Percentiles rank a stretch among this genome's conserved stretches.
Conservation (phyloP, 1,140 invertebrate genomes). For the Drosophila albomicans region DNA sequence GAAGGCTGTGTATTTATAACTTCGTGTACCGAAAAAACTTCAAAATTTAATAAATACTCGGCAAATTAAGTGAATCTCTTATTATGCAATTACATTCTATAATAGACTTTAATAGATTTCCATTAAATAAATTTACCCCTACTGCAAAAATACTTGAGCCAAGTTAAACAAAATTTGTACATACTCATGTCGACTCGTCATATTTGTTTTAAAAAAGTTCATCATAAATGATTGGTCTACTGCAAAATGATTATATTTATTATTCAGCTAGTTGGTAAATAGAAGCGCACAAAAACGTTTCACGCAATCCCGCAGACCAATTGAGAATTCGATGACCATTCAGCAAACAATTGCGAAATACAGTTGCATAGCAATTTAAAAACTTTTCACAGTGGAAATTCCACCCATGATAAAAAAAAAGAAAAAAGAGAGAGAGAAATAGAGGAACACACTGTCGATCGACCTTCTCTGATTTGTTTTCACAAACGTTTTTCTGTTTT, state of each 20-base stretch:
- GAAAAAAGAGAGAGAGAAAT: not conserved
- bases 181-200: not conserved
- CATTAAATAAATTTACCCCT: not conserved
- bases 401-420: not conserved
- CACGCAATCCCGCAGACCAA: slow-evolving; percentile 62
- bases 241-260: slow-evolving; percentile 35
- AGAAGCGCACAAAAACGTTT: slow-evolving; percentile 52
- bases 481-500: slow-evolving; percentile 10
- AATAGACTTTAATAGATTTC: not conserved
- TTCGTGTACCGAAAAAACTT: too few relatives aligned
- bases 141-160: not conserved
- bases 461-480: slow-evolving; percentile 59
- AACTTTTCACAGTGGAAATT: slow-evolving; percentile 38
- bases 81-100: not conserved
- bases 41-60: too few relatives aligned
- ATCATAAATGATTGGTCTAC: slow-evolving; percentile 1
- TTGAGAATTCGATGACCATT: slow-evolving; percentile 71
- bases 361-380: slow-evolving; percentile 52
- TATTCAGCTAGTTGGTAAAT: slow-evolving; percentile 32
- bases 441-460: slow-evolving; percentile 1
- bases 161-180: not conserved
- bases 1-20: too few relatives aligned
- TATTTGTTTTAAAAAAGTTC: not conserved
- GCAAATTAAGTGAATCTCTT: not conserved
- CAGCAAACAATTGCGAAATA: slow-evolving; percentile 41